phyloP scores from a whole-genome alignment of 2,888 invertebrate species.

The Noctua fimbriata region DNA sequence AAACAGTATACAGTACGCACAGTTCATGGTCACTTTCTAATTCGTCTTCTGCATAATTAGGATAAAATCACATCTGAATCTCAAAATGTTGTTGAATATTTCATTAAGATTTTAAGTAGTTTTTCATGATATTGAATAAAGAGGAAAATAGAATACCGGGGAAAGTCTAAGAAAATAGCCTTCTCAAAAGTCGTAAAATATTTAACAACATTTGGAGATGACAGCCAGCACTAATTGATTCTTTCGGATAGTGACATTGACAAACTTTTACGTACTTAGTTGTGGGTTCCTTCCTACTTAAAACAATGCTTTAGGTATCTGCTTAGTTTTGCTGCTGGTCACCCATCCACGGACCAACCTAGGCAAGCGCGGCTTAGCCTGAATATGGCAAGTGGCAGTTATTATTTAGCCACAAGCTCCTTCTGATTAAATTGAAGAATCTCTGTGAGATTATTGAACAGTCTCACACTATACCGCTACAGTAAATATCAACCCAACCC shows the following conservation, averaged over 20 bases:
- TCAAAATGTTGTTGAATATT: background rate
- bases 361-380: background rate
- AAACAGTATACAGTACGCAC: background rate
- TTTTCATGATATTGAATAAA: background rate
- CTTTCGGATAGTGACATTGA: background rate
- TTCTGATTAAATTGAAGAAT: background rate
- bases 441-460: background rate
- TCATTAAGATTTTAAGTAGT: background rate
- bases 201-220: too few relatives aligned
- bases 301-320: background rate
- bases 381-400: background rate
- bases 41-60: background rate
- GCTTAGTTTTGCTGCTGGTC: too few relatives aligned
- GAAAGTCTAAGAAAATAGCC: too few relatives aligned
- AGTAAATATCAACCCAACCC: background rate
- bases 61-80: background rate
- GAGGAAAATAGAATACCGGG: too few relatives aligned
- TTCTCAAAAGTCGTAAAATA: too few relatives aligned
- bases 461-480: background rate
- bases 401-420: background rate
- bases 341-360: background rate
- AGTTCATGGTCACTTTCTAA: slow-evolving; percentile 4
- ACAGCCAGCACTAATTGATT: background rate
- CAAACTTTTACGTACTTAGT: background rate
- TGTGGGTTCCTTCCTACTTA: background rate